Evolutionary conservation across 2,797 vertebrate species (phyloP).

Genomic region (Sparus aurata): DNA sequence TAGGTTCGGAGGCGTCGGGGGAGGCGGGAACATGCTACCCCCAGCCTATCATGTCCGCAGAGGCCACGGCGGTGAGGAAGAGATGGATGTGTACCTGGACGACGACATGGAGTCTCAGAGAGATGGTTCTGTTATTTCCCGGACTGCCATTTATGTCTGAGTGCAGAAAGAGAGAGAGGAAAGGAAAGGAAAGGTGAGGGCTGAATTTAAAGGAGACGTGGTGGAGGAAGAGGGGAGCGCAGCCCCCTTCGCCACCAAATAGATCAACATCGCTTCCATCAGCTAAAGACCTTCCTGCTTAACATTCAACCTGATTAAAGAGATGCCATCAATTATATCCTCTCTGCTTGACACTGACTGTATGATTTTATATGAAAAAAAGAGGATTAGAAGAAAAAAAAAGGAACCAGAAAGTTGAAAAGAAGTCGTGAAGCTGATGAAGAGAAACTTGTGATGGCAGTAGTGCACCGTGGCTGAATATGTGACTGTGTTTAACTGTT

Average conservation of each 20-base stretch:
- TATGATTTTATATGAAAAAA: conserved; percentile 16
- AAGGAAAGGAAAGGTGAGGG: conserved; percentile 3
- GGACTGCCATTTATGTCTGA: conserved; percentile 92
- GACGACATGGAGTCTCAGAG: conserved; percentile 94
- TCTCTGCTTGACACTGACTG: conserved; percentile 44
- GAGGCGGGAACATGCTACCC: conserved; percentile 56
- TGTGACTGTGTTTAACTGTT: conserved; percentile 60
- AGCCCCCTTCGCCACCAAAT: not conserved
- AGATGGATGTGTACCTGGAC: conserved; percentile 79
- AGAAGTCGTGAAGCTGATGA: conserved; percentile 33
- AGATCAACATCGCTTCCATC: conserved; percentile 58
- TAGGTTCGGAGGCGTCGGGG: conserved; percentile 68
- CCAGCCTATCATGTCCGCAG: conserved; percentile 76
- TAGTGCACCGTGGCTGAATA: conserved; percentile 45
- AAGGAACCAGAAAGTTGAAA: not conserved
- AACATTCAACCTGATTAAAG: conserved; percentile 41
- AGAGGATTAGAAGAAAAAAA: conserved; percentile 33
- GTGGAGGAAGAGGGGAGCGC: conserved; percentile 37
- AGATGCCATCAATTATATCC: conserved; percentile 50
- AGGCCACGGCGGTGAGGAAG: conserved; percentile 54
- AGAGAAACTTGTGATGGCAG: conserved; percentile 27
- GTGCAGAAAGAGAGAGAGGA: not conserved
- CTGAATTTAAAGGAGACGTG: conserved; percentile 35
- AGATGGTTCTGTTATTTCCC: conserved; percentile 92
- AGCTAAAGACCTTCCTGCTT: conserved; percentile 60